phyloP scores from a whole-genome alignment of 2,888 invertebrate genomes.

The Oxyteleia sp. region DNA sequence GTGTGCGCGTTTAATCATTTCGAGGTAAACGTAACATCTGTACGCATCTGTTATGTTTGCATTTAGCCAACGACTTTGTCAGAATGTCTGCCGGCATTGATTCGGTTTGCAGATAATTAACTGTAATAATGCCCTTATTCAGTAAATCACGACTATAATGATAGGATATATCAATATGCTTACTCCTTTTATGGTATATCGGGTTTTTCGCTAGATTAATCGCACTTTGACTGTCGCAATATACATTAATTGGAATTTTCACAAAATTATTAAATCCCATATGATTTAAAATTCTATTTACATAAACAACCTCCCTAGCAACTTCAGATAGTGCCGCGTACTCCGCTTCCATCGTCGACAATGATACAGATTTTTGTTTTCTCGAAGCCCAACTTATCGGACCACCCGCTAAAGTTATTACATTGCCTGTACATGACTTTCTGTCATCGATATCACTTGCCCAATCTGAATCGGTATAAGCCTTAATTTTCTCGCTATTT shows the following conservation, averaged over 20 bases:
- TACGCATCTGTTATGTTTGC: conserved; percentile 20
- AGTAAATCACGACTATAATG: conserved; percentile 8
- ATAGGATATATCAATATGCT: conserved; percentile 13
- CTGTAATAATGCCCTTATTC: not conserved
- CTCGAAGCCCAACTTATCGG: conserved; percentile 48
- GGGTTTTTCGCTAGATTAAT: not conserved
- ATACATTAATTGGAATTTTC: conserved; percentile 12
- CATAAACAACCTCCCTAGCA: conserved; percentile 39
- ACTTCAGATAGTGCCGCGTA: conserved; percentile 53
- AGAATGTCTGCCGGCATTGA: conserved; percentile 43
- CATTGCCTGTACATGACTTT: conserved; percentile 32
- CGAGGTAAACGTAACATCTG: conserved; percentile 14
- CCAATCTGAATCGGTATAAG: conserved; percentile 70
- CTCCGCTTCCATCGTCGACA: conserved; percentile 15
- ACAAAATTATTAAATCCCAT: conserved; percentile 44
- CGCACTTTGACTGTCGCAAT: conserved; percentile 1
- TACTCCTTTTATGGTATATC: not conserved
- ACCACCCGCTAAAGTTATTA: conserved; percentile 27
- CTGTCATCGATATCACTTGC: conserved; percentile 60
- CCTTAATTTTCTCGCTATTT: conserved; percentile 28
- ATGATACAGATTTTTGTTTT: conserved; percentile 32
- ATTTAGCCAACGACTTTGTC: conserved; percentile 25
- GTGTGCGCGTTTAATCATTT: not conserved
- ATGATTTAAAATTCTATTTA: not conserved
- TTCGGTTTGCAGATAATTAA: not conserved